These are phyloP conservation scores for Drosophila quasianomalipes DNA, from an alignment of 2,888 invertebrate species.

Conservation along the genomic window DNA sequence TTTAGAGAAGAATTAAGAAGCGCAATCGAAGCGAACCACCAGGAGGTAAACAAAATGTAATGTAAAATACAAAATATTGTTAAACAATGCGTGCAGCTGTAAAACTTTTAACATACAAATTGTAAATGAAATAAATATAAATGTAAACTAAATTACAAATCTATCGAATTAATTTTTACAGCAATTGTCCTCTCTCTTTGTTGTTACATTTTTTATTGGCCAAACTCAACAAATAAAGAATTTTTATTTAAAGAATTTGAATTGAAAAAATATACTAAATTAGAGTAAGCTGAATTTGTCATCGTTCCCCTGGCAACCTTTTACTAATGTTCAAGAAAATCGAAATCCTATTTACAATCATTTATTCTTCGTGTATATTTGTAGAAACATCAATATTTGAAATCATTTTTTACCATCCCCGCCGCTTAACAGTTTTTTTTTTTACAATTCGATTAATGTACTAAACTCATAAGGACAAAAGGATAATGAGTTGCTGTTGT, in stretches of 20 bases:
- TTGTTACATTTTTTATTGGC: neutral
- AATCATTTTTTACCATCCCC: slow-evolving; percentile 25
- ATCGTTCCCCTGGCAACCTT: neutral
- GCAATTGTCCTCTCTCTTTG: neutral
- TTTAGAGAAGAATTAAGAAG: slow-evolving; percentile 49
- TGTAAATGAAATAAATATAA: slow-evolving; percentile 78
- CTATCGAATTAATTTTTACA: neutral
- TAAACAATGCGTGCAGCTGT: slow-evolving; percentile 82
- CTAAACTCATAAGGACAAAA: slow-evolving; percentile 16
- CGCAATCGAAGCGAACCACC: slow-evolving; percentile 49
- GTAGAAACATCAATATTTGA: slow-evolving; percentile 27
- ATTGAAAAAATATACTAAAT: neutral
- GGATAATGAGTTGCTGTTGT: slow-evolving; percentile 27
- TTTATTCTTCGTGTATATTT: slow-evolving; percentile 21
- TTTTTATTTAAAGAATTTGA: neutral
- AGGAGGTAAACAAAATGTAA: slow-evolving; percentile 37
- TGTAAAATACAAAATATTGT: slow-evolving; percentile 68
- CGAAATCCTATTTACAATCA: slow-evolving; percentile 6
- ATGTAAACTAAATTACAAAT: slow-evolving; percentile 53
- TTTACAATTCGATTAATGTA: slow-evolving; percentile 30
- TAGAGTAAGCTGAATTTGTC: neutral
- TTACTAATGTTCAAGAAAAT: neutral
- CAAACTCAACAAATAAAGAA: neutral
- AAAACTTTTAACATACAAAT: slow-evolving; percentile 75
- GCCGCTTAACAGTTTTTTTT: slow-evolving; percentile 38